Conservation (phyloP, 1,140 invertebrate species). For the Drosophila kohkoa region DNA sequence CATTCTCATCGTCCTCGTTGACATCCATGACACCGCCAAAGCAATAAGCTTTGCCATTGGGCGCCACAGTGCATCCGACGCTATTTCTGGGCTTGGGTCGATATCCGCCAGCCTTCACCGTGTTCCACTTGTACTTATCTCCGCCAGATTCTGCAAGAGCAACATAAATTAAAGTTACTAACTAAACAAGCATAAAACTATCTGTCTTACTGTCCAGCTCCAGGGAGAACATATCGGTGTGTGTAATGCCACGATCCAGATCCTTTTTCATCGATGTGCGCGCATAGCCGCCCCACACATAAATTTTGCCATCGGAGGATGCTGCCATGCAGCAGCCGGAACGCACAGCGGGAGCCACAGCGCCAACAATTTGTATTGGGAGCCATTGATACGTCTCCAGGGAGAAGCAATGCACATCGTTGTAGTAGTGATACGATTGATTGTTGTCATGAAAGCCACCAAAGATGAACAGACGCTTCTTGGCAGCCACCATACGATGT, state of each 20-base stretch:
- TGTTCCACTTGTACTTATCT: slow-evolving; percentile 90
- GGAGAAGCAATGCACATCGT: slow-evolving; percentile 94
- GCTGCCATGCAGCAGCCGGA: slow-evolving; percentile 91
- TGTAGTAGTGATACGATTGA: slow-evolving; percentile 95
- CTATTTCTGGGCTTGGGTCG: slow-evolving; percentile 90
- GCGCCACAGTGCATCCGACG: slow-evolving; percentile 84
- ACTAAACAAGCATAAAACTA: not conserved
- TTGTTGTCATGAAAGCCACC: slow-evolving; percentile 97
- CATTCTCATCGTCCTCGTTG: slow-evolving; percentile 92
- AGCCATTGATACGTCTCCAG: slow-evolving; percentile 93
- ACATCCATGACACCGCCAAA: slow-evolving; percentile 94
- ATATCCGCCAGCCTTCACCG: slow-evolving; percentile 89
- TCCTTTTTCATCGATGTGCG: slow-evolving; percentile 92
- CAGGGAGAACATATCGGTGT: slow-evolving; percentile 93
- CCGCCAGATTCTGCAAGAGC: slow-evolving; percentile 86
- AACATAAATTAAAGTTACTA: not conserved
- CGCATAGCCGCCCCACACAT: slow-evolving; percentile 95
- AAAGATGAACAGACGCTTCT: slow-evolving; percentile 94
- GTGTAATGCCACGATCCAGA: slow-evolving; percentile 92
- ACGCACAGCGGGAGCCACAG: slow-evolving; percentile 88
- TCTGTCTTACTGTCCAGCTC: slow-evolving; percentile 88
- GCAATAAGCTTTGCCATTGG: slow-evolving; percentile 84
- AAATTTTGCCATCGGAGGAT: slow-evolving; percentile 87
- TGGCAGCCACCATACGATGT: slow-evolving; percentile 92
- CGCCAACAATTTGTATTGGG: slow-evolving; percentile 89